These are phyloP conservation scores for Tachuris rubrigastra DNA, from an alignment of 2,113 vertebrate species.

Conservation along the genomic window DNA sequence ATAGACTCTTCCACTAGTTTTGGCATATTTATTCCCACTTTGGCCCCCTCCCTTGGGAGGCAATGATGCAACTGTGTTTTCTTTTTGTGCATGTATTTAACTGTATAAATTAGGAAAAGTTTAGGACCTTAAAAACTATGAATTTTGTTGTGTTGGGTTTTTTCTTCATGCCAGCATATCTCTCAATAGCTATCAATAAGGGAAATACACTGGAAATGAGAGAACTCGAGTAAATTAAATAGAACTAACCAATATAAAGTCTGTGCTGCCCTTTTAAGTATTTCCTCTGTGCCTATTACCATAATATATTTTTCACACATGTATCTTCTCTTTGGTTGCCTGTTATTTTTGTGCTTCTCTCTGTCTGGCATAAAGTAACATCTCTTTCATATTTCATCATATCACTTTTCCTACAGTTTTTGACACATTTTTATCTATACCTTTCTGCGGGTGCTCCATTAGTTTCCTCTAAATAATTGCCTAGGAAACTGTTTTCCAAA, in stretches of 20 bases:
- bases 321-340: neutral
- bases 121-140: neutral
- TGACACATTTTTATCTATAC: constrained; percentile 50
- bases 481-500: constrained; percentile 61
- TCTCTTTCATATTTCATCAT: neutral
- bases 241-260: neutral
- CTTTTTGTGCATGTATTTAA: neutral
- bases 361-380: neutral
- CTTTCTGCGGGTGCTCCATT: constrained; percentile 23
- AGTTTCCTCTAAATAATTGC: constrained; percentile 59
- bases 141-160: neutral
- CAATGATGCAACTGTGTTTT: neutral
- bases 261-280: neutral
- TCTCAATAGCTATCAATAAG: neutral
- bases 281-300: neutral
- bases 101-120: neutral
- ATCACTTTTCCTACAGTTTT: neutral
- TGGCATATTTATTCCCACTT: neutral
- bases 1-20: neutral
- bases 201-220: neutral
- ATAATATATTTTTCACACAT: neutral
- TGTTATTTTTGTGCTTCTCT: neutral
- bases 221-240: neutral
- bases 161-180: neutral
- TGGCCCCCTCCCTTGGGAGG: neutral